Percentiles rank a stretch among this genome's conserved stretches.
These are phyloP conservation scores for Synergus umbraculus DNA, from an alignment of 2,888 invertebrate species.

Conservation along the genomic window DNA sequence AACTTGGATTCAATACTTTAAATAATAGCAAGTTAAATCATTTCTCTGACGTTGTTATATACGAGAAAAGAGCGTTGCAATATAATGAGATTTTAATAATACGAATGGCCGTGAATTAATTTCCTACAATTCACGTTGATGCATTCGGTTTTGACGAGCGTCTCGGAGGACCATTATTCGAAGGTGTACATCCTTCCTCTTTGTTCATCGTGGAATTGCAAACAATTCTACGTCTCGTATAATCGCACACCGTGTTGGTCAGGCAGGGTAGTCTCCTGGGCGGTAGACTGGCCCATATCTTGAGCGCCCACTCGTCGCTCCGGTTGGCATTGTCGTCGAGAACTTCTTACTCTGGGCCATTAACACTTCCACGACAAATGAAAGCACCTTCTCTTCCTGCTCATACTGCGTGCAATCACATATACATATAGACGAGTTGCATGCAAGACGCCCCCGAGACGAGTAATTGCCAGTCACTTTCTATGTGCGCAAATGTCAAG, in stretches of 20 bases:
- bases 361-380: conserved; percentile 69
- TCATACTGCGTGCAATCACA: conserved; percentile 37
- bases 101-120: conserved; percentile 24
- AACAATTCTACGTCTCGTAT: conserved; percentile 57
- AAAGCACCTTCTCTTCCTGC: conserved; percentile 59
- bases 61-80: neutral
- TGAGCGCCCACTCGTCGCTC: conserved; percentile 69
- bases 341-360: conserved; percentile 70
- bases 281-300: conserved; percentile 71
- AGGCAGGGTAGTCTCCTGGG: conserved; percentile 2
- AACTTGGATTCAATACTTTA: neutral
- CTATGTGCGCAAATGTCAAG: neutral
- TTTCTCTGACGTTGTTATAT: neutral
- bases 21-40: neutral
- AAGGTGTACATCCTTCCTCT: conserved; percentile 35
- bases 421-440: conserved; percentile 5
- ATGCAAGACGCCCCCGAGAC: conserved; percentile 60
- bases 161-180: conserved; percentile 31
- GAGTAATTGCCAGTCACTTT: conserved; percentile 55
- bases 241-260: conserved; percentile 33
- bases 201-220: conserved; percentile 47
- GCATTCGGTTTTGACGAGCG: conserved; percentile 19
- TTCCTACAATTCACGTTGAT: conserved; percentile 27
- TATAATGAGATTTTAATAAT: conserved; percentile 9
- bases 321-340: conserved; percentile 69